phyloP scores from a whole-genome alignment of 1,140 invertebrate species.

The Zaprionus ornatus region DNA sequence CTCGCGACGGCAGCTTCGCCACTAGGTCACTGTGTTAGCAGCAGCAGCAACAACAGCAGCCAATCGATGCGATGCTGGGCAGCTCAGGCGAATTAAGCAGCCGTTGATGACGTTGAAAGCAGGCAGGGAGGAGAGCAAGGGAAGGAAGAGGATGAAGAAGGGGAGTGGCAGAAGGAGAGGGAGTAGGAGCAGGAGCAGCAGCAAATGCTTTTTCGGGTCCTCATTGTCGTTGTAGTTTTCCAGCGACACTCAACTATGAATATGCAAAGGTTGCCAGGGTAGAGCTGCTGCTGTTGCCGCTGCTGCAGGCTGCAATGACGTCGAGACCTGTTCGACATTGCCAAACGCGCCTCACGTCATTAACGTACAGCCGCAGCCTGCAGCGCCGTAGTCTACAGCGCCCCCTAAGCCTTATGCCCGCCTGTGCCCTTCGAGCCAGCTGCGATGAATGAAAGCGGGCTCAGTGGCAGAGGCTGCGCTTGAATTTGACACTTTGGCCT shows the following conservation, averaged over 20 bases:
- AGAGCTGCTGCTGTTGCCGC: neutral
- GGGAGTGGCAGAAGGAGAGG: too few relatives aligned
- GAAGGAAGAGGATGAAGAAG: neutral
- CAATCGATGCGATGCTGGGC: neutral
- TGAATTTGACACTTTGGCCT: constrained; percentile 72
- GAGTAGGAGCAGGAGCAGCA: neutral
- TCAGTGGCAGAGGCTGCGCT: neutral
- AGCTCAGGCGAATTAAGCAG: constrained; percentile 11
- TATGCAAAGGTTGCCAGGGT: neutral
- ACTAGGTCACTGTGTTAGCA: constrained; percentile 83
- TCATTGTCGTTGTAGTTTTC: too few relatives aligned
- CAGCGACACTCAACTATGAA: neutral
- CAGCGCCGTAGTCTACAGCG: neutral
- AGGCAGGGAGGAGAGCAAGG: constrained; percentile 7
- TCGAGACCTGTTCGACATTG: constrained; percentile 52
- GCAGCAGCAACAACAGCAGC: constrained; percentile 49
- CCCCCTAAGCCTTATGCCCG: neutral
- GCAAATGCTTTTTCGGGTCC: constrained; percentile 27
- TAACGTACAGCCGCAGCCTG: neutral
- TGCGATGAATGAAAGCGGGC: neutral
- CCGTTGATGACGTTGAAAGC: constrained; percentile 30
- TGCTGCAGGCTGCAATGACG: constrained; percentile 42
- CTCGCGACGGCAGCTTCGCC: constrained; percentile 39
- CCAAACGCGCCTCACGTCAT: constrained; percentile 27
- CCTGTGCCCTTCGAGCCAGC: neutral